Evolutionary conservation across 2,888 invertebrate species (phyloP), one percentile per base, ranked within the genome.

Genomic region (Gibbula magus): DNA sequence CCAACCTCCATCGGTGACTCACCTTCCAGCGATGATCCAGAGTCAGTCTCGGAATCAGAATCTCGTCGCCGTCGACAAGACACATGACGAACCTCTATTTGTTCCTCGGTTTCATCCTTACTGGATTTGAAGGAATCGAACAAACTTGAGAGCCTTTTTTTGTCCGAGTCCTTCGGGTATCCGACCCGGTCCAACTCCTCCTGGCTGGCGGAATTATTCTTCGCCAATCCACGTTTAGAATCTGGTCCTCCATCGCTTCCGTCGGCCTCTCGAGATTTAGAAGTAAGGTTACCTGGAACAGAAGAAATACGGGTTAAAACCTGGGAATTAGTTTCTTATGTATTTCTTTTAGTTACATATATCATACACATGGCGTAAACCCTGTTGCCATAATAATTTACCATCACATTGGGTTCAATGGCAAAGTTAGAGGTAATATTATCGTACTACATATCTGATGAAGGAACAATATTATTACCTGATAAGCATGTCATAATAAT

Each of bases 81-180:
- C 56, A 82, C 80, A 51, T 78, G 80, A 35, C 76, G 73, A n/a
- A 82, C 80, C 8, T 61, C 56, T 22, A 53, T 66, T 32, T 80
- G 77, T 13, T 45, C 25, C 13, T 20, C 61, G 7, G 51, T 53
- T 16, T 54, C 76, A 20, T 67, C 78, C 29, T 75, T 75, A 13
- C 80, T 78, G 5, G 80, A 39, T 45, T 85, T 79, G 52, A 88
- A 81, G 13, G 87, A 84, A 73, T 86, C 86, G 77, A 88, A 86
- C 52, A 89, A 81, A 32, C 86, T 83, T 29, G 84, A 85, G 51
- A 90, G 84, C 79, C 85, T 87, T 66, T 84, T 83, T 79, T 87
- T 87, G 79, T 91, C 89, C 0, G 86, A 86, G 13, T 88, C 87
- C 77, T 88, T 86, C 0, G 90, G 89, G 79, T 83, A 87, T 52